Conservation (phyloP, 2,113 vertebrate genomes). For the Eubucco bourcierii region DNA sequence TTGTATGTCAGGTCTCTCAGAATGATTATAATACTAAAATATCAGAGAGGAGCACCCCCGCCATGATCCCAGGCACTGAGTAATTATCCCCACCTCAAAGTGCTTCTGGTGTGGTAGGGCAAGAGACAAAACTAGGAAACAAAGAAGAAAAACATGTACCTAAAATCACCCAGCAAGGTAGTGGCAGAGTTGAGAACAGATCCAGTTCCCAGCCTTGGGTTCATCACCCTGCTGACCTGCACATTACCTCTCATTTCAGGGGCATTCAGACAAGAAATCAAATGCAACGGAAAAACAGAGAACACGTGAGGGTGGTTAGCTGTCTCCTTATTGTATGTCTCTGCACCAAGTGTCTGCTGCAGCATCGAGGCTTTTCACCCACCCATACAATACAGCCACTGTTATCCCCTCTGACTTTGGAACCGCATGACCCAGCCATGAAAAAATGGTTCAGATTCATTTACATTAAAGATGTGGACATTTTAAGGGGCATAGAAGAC, state of each 20-base stretch:
- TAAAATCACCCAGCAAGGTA: not conserved
- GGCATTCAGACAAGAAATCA: not conserved
- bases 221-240: not conserved
- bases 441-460: conserved; percentile 64
- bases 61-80: not conserved
- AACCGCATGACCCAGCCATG: conserved; percentile 1
- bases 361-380: not conserved
- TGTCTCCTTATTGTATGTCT: not conserved
- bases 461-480: conserved; percentile 53
- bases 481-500: conserved; percentile 54
- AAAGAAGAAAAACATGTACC: not conserved
- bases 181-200: accelerated
- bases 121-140: not conserved
- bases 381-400: conserved; percentile 33
- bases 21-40: not conserved
- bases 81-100: not conserved
- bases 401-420: conserved; percentile 26
- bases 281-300: not conserved
- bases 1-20: not conserved
- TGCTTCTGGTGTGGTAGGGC: not conserved
- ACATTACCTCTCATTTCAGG: not conserved
- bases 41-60: not conserved
- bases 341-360: not conserved
- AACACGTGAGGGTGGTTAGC: not conserved
- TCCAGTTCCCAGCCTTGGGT: not conserved